Evolutionary conservation across 2,888 invertebrate genomes (phyloP).

Genomic region (Timema podura): DNA sequence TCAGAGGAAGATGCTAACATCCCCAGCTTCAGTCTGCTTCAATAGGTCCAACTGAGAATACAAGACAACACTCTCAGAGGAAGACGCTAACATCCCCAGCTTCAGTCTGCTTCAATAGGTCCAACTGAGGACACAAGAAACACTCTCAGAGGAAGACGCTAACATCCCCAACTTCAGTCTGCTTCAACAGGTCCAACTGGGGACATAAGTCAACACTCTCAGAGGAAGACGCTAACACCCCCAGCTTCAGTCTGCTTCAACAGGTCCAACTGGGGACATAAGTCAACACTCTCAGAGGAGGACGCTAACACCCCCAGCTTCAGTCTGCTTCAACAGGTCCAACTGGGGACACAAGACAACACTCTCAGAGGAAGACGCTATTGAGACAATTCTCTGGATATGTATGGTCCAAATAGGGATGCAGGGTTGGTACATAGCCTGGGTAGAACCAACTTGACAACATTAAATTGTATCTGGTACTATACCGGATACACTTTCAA

Average conservation of each 20-base stretch:
- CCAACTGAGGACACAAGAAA: slow-evolving; percentile 52
- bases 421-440: too few relatives aligned
- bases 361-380: neutral
- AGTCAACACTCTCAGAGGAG: neutral
- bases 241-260: slow-evolving; percentile 74
- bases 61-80: neutral
- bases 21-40: slow-evolving; percentile 75
- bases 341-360: slow-evolving; percentile 49
- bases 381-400: too few relatives aligned
- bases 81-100: slow-evolving; percentile 69
- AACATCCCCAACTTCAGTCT: slow-evolving; percentile 76
- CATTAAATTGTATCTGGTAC: too few relatives aligned
- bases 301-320: slow-evolving; percentile 71
- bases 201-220: neutral
- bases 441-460: too few relatives aligned
- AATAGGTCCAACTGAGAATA: slow-evolving; percentile 62
- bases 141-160: slow-evolving; percentile 42
- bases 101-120: slow-evolving; percentile 70
- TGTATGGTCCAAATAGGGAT: too few relatives aligned
- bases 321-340: slow-evolving; percentile 70
- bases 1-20: slow-evolving; percentile 72
- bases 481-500: too few relatives aligned
- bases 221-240: slow-evolving; percentile 57
- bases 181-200: slow-evolving; percentile 69
- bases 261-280: slow-evolving; percentile 59